These are phyloP conservation scores for Drosophila trichaetosa DNA, from an alignment of 2,888 invertebrate species.

Conservation along the genomic window DNA sequence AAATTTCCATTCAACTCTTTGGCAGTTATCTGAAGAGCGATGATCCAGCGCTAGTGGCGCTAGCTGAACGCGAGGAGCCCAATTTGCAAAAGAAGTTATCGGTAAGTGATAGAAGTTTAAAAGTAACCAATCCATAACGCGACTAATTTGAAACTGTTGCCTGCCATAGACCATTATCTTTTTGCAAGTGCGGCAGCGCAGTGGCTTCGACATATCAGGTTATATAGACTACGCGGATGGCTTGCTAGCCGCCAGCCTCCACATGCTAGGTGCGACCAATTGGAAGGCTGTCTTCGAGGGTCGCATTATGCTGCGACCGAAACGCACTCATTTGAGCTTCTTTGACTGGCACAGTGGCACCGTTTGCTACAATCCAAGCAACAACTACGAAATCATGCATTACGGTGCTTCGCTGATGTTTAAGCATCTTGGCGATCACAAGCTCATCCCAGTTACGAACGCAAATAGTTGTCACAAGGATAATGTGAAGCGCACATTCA, in stretches of 20 bases:
- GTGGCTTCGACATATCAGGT: constrained; percentile 60
- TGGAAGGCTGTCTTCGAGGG: constrained; percentile 57
- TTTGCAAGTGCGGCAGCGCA: constrained; percentile 46
- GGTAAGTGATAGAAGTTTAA: constrained; percentile 82
- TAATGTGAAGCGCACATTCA: constrained; percentile 45
- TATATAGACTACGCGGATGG: constrained; percentile 62
- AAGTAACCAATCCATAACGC: too few species aligned
- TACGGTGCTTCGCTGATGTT: constrained; percentile 38
- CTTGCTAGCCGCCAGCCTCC: constrained; percentile 21
- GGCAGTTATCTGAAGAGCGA: constrained; percentile 87
- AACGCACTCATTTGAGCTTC: constrained; percentile 46
- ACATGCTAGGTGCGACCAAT: constrained; percentile 24
- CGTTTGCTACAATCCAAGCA: constrained; percentile 36
- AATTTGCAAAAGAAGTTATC: constrained; percentile 91
- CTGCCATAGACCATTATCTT: constrained; percentile 55
- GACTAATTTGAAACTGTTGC: not conserved
- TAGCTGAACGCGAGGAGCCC: constrained; percentile 86
- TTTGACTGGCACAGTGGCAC: constrained; percentile 56
- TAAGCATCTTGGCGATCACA: constrained; percentile 55
- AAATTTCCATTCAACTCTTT: constrained; percentile 85
- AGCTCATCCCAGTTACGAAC: constrained; percentile 47
- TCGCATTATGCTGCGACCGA: constrained; percentile 35
- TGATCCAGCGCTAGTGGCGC: constrained; percentile 88
- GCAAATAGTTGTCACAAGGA: not conserved
- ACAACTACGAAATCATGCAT: constrained; percentile 42